Percentiles rank a stretch among this genome's conserved stretches.
Conservation (phyloP, 2,797 vertebrate genomes). For the Apogon hyalosoma region DNA sequence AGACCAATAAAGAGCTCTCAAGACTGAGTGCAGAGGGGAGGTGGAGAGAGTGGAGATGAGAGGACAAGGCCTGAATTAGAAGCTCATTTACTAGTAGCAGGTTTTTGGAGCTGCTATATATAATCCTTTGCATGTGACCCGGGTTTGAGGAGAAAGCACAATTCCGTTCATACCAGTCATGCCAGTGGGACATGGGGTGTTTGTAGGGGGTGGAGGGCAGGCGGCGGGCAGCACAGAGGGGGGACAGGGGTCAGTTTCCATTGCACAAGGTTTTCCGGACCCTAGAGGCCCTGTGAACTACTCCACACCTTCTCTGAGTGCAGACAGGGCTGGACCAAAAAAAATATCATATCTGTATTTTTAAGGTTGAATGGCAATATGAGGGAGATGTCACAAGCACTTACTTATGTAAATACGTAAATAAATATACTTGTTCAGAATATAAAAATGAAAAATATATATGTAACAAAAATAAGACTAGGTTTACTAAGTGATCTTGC, state of each 20-base stretch:
- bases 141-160: conserved; percentile 65
- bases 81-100: conserved; percentile 65
- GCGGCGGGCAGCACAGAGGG: neutral
- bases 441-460: no score
- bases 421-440: no score
- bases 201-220: conserved; percentile 17
- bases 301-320: neutral
- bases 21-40: neutral
- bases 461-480: no score
- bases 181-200: conserved; percentile 41
- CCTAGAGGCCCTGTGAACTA: conserved; percentile 4
- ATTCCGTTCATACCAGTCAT: conserved; percentile 67
- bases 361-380: no score
- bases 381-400: no score
- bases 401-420: no score
- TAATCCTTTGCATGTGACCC: conserved; percentile 70
- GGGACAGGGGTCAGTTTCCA: conserved; percentile 60
- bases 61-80: conserved; percentile 64
- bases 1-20: conserved; percentile 16
- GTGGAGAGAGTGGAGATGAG: conserved; percentile 31
- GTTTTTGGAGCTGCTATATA: conserved; percentile 75
- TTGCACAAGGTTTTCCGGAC: conserved; percentile 53
- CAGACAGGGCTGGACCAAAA: no score
- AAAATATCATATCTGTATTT: no score
- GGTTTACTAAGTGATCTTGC: no score